These are phyloP conservation scores for Dolichomitus sp. DNA, from an alignment of 2,888 invertebrate species.

Conservation along the genomic window DNA sequence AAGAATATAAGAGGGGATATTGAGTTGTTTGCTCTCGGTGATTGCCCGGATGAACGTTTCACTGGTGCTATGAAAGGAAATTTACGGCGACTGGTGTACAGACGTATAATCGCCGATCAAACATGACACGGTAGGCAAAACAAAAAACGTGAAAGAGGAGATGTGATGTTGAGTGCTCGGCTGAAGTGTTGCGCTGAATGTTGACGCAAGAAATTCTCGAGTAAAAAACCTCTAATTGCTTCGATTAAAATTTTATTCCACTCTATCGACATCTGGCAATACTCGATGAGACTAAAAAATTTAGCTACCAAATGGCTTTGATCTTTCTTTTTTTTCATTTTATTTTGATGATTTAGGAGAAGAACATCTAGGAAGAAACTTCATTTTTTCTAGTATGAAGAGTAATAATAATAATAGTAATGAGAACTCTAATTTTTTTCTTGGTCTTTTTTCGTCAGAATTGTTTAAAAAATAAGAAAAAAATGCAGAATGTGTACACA, in stretches of 20 bases:
- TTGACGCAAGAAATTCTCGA: not conserved
- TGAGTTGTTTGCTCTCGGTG: conserved; percentile 73
- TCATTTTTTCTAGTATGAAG: not conserved
- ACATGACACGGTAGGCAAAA: conserved; percentile 65
- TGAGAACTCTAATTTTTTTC: too few species aligned
- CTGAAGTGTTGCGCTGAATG: not conserved
- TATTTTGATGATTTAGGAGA: too few species aligned
- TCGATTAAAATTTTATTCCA: conserved; percentile 64
- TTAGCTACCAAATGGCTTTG: conserved; percentile 19
- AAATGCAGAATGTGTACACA: conserved; percentile 84
- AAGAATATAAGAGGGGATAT: conserved; percentile 53
- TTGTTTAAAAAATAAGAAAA: not conserved
- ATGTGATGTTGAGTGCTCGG: not conserved
- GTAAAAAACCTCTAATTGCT: conserved; percentile 72
- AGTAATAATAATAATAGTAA: too few species aligned
- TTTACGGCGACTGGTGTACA: conserved; percentile 13
- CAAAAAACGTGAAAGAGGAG: conserved; percentile 10
- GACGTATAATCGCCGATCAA: conserved; percentile 79
- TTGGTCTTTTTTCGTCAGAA: not conserved
- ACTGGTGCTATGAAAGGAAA: conserved; percentile 23
- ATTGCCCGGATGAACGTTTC: conserved; percentile 68
- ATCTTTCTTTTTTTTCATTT: not conserved
- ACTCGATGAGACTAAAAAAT: conserved; percentile 27
- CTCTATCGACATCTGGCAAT: conserved; percentile 54
- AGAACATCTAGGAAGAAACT: too few species aligned